phyloP scores from a whole-genome alignment of 2,113 vertebrate genomes.

The Pardalotus punctatus region DNA sequence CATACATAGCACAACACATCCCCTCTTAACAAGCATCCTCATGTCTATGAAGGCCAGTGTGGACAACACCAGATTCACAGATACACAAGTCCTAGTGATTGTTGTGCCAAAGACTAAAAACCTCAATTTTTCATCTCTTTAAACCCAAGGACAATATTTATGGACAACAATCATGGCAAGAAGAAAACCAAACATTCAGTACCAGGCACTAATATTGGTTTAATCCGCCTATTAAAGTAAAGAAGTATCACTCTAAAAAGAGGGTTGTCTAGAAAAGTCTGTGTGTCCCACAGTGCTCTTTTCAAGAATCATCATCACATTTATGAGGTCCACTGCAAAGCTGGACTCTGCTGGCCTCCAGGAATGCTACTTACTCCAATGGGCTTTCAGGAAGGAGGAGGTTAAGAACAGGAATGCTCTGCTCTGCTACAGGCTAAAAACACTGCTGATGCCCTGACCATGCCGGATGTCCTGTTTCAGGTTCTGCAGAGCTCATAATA shows the following conservation, averaged over 20 bases:
- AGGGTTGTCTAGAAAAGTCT: neutral
- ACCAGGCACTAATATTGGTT: neutral
- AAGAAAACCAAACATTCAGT: neutral
- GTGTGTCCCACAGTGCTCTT: neutral
- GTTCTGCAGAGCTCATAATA: neutral
- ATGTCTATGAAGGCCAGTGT: fast-evolving
- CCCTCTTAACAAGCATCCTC: neutral
- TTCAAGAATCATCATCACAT: neutral
- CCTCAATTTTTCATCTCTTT: neutral
- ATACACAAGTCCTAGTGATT: neutral
- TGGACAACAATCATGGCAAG: neutral
- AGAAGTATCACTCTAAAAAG: neutral
- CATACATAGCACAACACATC: fast-evolving
- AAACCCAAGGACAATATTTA: neutral
- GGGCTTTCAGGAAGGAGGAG: neutral
- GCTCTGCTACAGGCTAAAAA: neutral
- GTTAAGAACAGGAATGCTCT: neutral
- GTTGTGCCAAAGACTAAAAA: neutral
- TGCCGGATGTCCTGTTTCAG: neutral
- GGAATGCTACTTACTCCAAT: neutral
- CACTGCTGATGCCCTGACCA: neutral
- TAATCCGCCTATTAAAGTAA: neutral
- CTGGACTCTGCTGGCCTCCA: neutral
- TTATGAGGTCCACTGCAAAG: neutral
- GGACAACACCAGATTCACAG: neutral